Percentiles rank a stretch among this genome's conserved stretches.
phyloP scores from a whole-genome alignment of 1,140 invertebrate species.

The Delia radicum region DNA sequence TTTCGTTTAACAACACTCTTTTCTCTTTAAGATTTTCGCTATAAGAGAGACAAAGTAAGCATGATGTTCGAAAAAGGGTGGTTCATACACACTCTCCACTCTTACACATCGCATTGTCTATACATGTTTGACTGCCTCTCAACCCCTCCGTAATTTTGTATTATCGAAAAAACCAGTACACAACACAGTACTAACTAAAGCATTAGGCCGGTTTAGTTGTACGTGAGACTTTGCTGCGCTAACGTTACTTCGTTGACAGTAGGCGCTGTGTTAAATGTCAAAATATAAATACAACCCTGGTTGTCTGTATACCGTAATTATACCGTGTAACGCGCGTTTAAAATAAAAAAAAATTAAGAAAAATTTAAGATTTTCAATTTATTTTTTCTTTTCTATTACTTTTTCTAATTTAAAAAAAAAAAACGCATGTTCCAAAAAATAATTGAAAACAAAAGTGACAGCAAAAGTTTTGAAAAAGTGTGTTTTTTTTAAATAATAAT shows the following conservation, averaged over 20 bases:
- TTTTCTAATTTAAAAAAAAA: too few relatives aligned
- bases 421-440: too few relatives aligned
- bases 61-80: constrained; percentile 29
- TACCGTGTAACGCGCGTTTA: neutral
- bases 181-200: constrained; percentile 25
- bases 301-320: neutral
- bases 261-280: neutral
- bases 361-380: too few relatives aligned
- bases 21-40: neutral
- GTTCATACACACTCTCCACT: constrained; percentile 16
- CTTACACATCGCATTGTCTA: too few relatives aligned
- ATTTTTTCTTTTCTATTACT: too few relatives aligned
- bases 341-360: too few relatives aligned
- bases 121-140: neutral
- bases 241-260: constrained; percentile 13
- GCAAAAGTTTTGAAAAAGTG: too few relatives aligned
- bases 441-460: too few relatives aligned
- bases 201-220: constrained; percentile 30
- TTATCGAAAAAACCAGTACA: neutral
- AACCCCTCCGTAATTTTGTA: neutral
- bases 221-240: constrained; percentile 30
- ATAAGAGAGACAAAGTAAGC: constrained; percentile 33
- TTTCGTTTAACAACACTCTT: neutral
- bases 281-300: neutral
- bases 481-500: too few relatives aligned